phyloP scores from a whole-genome alignment of 1,140 invertebrate genomes.

The Schmidtea mediterranea region DNA sequence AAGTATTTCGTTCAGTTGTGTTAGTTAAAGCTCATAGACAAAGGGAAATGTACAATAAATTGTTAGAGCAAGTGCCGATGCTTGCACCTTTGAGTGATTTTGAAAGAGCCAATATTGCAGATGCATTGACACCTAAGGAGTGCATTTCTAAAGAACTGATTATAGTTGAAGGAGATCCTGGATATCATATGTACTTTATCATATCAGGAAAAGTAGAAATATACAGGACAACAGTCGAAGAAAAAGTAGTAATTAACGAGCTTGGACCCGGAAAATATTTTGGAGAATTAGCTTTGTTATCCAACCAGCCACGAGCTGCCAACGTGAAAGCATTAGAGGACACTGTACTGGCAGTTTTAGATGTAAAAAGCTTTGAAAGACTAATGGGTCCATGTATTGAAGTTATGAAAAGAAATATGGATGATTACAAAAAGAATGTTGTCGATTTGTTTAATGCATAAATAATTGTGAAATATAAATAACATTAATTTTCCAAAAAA shows the following conservation, averaged over 20 bases:
- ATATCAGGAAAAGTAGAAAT: constrained; percentile 60
- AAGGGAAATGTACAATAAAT: background rate
- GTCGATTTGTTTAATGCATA: too few relatives aligned
- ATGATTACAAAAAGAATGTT: constrained; percentile 2
- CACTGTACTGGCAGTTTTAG: constrained; percentile 40
- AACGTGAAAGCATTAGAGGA: constrained; percentile 41
- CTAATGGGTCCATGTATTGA: constrained; percentile 92
- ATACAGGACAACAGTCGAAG: background rate
- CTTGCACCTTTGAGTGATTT: background rate
- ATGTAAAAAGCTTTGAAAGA: constrained; percentile 85
- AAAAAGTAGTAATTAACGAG: background rate
- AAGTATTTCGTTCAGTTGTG: constrained; percentile 55
- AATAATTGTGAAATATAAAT: too few relatives aligned
- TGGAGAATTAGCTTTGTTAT: constrained; percentile 58
- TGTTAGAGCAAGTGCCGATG: background rate
- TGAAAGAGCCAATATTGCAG: background rate
- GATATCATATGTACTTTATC: constrained; percentile 87
- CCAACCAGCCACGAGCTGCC: constrained; percentile 73
- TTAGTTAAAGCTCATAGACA: background rate
- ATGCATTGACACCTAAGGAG: background rate
- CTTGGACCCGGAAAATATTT: background rate
- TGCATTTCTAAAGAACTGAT: background rate
- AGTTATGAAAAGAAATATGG: constrained; percentile 39
- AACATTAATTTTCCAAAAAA: too few relatives aligned
- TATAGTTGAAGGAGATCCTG: constrained; percentile 40